Evolutionary conservation across 2,797 vertebrate species (phyloP).

Genomic region (Zonotrichia albicollis): DNA sequence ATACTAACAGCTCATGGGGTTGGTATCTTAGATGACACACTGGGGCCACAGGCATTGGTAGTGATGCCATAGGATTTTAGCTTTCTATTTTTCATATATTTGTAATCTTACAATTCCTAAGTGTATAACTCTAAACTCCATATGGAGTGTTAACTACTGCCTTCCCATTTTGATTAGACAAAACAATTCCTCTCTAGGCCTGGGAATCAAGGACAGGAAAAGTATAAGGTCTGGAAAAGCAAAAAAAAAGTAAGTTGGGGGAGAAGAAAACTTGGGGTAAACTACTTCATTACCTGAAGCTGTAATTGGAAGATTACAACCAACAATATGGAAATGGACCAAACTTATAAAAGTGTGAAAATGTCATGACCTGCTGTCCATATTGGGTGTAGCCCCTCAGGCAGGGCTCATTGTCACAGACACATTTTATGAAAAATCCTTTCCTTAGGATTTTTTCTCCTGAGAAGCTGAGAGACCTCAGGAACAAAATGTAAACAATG

Average conservation of each 20-base stretch:
- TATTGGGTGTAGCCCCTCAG: rapidly evolving
- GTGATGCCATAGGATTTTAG: background rate
- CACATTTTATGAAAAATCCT: too few species aligned
- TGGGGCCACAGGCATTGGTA: background rate
- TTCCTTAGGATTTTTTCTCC: too few species aligned
- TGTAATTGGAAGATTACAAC: background rate
- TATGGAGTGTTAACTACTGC: background rate
- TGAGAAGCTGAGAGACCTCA: too few species aligned
- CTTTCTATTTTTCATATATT: background rate
- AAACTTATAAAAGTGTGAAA: background rate
- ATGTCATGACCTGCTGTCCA: background rate
- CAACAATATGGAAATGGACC: rapidly evolving
- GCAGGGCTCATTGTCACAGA: too few species aligned
- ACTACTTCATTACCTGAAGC: rapidly evolving
- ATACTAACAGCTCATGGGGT: background rate
- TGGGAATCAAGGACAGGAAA: background rate
- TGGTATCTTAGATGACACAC: background rate
- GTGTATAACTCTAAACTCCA: background rate
- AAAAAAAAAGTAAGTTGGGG: rapidly evolving
- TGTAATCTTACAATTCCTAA: background rate
- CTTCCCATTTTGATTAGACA: background rate
- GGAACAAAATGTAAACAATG: too few species aligned
- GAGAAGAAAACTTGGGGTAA: background rate
- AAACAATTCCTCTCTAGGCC: background rate
- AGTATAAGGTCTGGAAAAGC: background rate